These are phyloP conservation scores for Lagothrix lagotricha DNA, from an alignment of 2,797 vertebrate species.

Conservation along the genomic window DNA sequence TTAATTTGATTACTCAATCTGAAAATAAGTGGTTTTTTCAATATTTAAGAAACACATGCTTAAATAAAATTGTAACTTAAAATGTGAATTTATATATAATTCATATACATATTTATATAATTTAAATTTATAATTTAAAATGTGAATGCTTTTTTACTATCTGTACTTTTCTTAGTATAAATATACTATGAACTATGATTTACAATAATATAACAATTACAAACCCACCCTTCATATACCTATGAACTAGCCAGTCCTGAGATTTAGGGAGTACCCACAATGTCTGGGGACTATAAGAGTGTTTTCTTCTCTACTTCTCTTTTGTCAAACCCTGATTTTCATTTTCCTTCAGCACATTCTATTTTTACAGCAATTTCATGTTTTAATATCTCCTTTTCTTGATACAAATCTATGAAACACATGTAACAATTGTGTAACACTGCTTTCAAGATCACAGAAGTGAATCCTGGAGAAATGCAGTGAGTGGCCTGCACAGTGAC, in stretches of 20 bases:
- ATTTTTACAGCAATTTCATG: background rate
- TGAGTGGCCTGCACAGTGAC: background rate
- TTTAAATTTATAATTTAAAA: background rate
- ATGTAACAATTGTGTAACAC: background rate
- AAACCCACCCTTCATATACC: background rate
- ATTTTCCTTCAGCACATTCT: background rate
- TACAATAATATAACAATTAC: background rate
- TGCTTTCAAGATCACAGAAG: background rate
- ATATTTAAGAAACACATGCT: background rate
- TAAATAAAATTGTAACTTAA: conserved; percentile 5
- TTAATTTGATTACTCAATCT: background rate
- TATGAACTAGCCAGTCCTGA: background rate
- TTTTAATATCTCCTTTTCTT: background rate
- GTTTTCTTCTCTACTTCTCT: background rate
- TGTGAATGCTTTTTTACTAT: background rate
- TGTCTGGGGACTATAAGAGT: background rate
- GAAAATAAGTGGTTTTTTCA: conserved; percentile 16
- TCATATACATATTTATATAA: background rate
- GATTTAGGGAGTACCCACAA: background rate
- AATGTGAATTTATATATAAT: background rate
- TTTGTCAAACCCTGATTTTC: background rate
- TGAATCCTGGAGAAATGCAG: background rate
- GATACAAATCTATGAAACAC: background rate
- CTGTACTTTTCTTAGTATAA: background rate
- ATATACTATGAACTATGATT: background rate